Evolutionary conservation across 2,113 vertebrate species (phyloP).

Genomic region (Hippoglossus stenolepis): DNA sequence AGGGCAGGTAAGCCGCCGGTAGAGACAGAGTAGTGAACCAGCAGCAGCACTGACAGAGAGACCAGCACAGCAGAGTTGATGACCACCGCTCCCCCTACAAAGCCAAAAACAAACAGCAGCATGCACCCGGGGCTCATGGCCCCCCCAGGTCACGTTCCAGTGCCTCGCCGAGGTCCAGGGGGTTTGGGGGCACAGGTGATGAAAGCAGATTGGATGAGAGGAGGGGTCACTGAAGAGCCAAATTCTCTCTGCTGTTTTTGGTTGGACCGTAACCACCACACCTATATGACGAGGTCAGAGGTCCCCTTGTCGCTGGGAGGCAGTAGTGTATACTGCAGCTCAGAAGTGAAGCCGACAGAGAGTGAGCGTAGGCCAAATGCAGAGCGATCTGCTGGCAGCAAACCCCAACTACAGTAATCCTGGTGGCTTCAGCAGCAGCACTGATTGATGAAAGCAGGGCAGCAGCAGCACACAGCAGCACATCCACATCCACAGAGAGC

Average conservation of each 20-base stretch:
- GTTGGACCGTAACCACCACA: background rate
- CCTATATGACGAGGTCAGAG: background rate
- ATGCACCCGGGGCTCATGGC: slow-evolving; percentile 99
- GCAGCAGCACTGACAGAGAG: slow-evolving; percentile 96
- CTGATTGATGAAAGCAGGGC: background rate
- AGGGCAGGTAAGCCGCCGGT: slow-evolving; percentile 90
- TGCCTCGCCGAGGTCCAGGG: slow-evolving; percentile 64
- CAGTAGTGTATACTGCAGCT: background rate
- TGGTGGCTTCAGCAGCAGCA: slow-evolving; percentile 30
- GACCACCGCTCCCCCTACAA: slow-evolving; percentile 98
- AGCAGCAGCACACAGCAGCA: slow-evolving; percentile 3
- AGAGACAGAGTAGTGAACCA: slow-evolving; percentile 98
- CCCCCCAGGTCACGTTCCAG: slow-evolving; percentile 89
- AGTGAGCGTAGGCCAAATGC: slow-evolving; percentile 12
- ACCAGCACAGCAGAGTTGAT: slow-evolving; percentile 98
- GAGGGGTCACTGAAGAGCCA: background rate
- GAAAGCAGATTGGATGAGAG: slow-evolving; percentile 12
- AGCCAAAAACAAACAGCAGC: slow-evolving; percentile 99
- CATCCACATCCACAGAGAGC: slow-evolving; percentile 8
- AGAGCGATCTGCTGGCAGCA: slow-evolving; percentile 39
- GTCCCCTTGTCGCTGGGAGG: background rate
- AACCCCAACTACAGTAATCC: slow-evolving; percentile 55
- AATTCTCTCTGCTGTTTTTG: slow-evolving; percentile 8
- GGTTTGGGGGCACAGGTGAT: slow-evolving; percentile 31
- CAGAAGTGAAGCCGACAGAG: background rate